phyloP scores from a whole-genome alignment of 2,797 vertebrate species.

The Taeniopygia guttata region DNA sequence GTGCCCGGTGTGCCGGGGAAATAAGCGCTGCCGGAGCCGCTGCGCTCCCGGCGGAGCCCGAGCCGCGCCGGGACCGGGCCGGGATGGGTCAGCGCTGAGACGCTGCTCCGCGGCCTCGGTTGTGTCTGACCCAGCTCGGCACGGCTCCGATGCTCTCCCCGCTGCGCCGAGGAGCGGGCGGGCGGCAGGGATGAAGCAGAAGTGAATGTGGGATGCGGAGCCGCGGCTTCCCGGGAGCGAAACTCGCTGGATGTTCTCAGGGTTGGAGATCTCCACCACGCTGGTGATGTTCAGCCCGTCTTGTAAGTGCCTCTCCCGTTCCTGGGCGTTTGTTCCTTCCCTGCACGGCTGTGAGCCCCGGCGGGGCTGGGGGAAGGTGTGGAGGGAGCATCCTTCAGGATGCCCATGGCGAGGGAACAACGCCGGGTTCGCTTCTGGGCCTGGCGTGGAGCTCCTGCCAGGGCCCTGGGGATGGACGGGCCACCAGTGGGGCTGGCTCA shows the following conservation, averaged over 20 bases:
- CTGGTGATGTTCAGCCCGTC: constrained; percentile 30
- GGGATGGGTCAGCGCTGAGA: not conserved
- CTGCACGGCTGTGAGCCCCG: accelerated
- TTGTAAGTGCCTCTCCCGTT: not conserved
- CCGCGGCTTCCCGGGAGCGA: not conserved
- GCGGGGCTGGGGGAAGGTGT: accelerated
- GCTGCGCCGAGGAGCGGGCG: not conserved
- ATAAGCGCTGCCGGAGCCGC: not conserved
- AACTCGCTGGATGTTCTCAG: constrained; percentile 22
- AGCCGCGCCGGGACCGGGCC: not conserved
- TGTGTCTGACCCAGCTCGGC: not conserved
- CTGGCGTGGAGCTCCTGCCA: not conserved
- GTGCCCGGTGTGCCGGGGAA: accelerated
- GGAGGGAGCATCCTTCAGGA: accelerated
- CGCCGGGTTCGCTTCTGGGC: accelerated
- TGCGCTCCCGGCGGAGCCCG: not conserved
- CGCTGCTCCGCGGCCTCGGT: not conserved
- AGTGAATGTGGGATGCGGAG: constrained; percentile 20
- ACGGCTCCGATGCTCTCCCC: not conserved
- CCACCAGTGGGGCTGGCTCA: accelerated
- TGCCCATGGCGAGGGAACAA: accelerated
- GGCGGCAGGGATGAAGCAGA: not conserved
- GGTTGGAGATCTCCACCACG: not conserved
- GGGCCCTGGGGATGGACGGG: too few species aligned
- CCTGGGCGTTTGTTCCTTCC: not conserved